These are phyloP conservation scores for Tyrannus savana DNA, from an alignment of 2,113 vertebrate genomes.

Conservation along the genomic window DNA sequence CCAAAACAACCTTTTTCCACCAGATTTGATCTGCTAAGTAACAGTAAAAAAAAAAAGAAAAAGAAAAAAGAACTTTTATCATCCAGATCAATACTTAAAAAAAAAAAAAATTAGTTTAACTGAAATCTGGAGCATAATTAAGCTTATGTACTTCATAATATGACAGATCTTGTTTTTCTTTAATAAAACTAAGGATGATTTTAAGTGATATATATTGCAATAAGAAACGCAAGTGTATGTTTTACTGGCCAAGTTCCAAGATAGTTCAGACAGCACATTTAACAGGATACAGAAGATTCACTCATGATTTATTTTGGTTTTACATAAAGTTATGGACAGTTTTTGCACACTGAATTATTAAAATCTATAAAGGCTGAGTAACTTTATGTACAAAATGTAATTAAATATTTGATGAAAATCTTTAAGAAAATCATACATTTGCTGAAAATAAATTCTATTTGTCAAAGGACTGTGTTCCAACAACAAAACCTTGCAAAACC, in stretches of 20 bases:
- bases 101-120: neutral
- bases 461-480: neutral
- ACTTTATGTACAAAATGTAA: slow-evolving; percentile 8
- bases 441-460: slow-evolving; percentile 18
- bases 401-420: slow-evolving; percentile 40
- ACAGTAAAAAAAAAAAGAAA: neutral
- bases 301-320: neutral
- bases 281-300: slow-evolving; percentile 12
- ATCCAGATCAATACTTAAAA: neutral
- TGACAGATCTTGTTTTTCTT: neutral
- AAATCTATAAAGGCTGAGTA: slow-evolving; percentile 20
- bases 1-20: neutral
- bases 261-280: neutral
- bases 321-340: neutral
- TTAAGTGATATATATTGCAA: slow-evolving; percentile 16
- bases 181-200: neutral
- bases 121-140: slow-evolving; percentile 8
- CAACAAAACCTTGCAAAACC: slow-evolving; percentile 20
- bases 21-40: neutral
- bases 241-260: neutral
- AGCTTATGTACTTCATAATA: slow-evolving; percentile 1
- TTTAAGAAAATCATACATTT: neutral
- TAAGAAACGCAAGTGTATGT: neutral
- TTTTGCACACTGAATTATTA: slow-evolving; percentile 30
- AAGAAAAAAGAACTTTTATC: neutral